These are phyloP conservation scores for Aspidoscelis tigris DNA, from an alignment of 2,113 vertebrate species.

Conservation along the genomic window DNA sequence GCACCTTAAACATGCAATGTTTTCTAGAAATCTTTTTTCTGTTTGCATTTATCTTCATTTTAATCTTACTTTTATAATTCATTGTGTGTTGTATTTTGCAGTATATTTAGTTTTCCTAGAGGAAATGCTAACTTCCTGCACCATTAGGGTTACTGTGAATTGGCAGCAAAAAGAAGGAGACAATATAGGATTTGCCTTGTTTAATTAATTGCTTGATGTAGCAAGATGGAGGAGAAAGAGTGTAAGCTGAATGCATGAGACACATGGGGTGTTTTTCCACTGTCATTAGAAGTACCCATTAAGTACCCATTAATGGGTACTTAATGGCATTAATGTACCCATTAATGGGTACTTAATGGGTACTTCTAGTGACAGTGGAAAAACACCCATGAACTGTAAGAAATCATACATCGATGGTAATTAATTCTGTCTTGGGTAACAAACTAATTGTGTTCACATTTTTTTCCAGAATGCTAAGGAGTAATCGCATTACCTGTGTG, in stretches of 20 bases:
- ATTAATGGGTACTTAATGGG: too few relatives aligned
- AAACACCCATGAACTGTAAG: not conserved
- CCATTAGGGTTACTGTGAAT: not conserved
- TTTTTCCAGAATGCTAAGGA: conserved; percentile 90
- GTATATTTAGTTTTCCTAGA: not conserved
- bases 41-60: not conserved
- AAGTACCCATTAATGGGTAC: too few relatives aligned
- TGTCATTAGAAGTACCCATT: too few relatives aligned
- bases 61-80: not conserved
- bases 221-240: not conserved
- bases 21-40: not conserved
- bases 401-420: conserved; percentile 18
- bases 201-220: not conserved
- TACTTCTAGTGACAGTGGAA: too few relatives aligned
- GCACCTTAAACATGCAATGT: not conserved
- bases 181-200: not conserved
- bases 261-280: too few relatives aligned
- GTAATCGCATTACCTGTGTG: conserved; percentile 95
- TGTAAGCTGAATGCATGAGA: not conserved
- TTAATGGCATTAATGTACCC: too few relatives aligned
- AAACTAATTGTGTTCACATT: conserved; percentile 17
- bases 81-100: not conserved
- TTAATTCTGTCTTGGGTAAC: conserved; percentile 32
- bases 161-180: not conserved
- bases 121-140: not conserved